Evolutionary conservation across 1,140 invertebrate species (phyloP), one percentile per base, ranked within the genome.

Genomic region (Hydropsyche tenuis): DNA sequence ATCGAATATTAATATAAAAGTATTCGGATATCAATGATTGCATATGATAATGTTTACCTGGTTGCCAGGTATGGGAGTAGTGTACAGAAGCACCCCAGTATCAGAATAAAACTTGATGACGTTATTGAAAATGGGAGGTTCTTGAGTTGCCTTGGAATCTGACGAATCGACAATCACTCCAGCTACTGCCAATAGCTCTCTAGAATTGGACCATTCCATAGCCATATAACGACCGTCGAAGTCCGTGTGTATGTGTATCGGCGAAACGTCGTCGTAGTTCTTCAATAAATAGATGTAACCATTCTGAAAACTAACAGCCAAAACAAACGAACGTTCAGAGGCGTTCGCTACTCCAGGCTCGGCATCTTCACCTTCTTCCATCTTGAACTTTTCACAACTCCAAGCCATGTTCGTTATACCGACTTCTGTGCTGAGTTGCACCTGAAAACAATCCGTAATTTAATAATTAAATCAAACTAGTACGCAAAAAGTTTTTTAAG

Each of bases 351-450:
- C 85, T 60, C 86, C 86, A 7, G 85, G 82, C 64, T 89, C 86
- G 45, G 88, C 87, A 65, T 93, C 91, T 75, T 96, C 94, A 22
- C 90, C 91, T 82, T 98, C 96, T 81, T 97, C 96, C 95, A 99
- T 97, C 85, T 97, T 98, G 82, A 99, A 99, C 81, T 97, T 98
- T 81, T 97, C 95, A 81, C 96, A 97, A 37, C 94, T 97, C 96
- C 96, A 99, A 14, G 93, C 92, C 93, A 99, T 96, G 27, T 91
- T 90, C 4, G 90, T 91, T 75, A 98, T 96, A 14, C 92, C 91
- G 30, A 93, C 90, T 77, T 94, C 93, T 20, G 87, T 86, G 60
- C 89, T 87, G 0, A 98, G 81, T 80, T 94, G 91, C 1, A 97
- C 92, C 85, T 97, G 91, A 72, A 70, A 62, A 46, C 23, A 22